Evolutionary conservation across 1,140 invertebrate species (phyloP), one percentile per base, ranked within the genome.

Genomic region (Drosophila arizonae): DNA sequence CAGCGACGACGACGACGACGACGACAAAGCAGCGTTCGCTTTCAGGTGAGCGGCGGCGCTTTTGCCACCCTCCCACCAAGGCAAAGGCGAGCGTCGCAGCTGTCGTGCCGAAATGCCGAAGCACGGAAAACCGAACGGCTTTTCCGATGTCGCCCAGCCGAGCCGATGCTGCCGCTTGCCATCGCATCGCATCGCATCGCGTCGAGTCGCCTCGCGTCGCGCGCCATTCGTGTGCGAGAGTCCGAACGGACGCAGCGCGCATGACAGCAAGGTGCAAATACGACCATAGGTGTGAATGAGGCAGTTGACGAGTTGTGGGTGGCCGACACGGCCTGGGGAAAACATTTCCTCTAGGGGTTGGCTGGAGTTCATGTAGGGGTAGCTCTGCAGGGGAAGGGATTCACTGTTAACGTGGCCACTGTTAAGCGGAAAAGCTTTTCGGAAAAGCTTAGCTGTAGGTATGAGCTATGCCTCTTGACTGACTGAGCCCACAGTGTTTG

Each of bases 221-320:
- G 9, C 24, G 17, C 13, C 13, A 51, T 55, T 77, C 45, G 65
- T 62, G 60, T 73, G 71, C 41, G 68, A 56, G 55, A 82, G 67
- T 87, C 82, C 82, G 84, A 87, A 87, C 56, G 17, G 52, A 52
- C 69, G 70, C 72, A 87, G 76, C 61, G 82, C 82, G 82, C 82
- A 87, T 87, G 82, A 79, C 82, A 79, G 79, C 79, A 87, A 87
- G 82, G 82, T 87, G 82, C 55, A 72, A 88, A 79, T 76, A 43
- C 62, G 63, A 68, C 62, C 62, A 76, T 79, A 79, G 82, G 78
- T 86, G 58, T 51, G 71, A 48, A 58, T 70, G 43, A 76, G 69
- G 67, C 71, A 30, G 79, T 68, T 33, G 68, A 62, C 21, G 28
- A 48, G 48, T 33, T 68, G 54, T 61, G 57, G 55, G 72, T 60